Conservation (phyloP, 2,113 vertebrate genomes). For the Gopherus evgoodei region DNA sequence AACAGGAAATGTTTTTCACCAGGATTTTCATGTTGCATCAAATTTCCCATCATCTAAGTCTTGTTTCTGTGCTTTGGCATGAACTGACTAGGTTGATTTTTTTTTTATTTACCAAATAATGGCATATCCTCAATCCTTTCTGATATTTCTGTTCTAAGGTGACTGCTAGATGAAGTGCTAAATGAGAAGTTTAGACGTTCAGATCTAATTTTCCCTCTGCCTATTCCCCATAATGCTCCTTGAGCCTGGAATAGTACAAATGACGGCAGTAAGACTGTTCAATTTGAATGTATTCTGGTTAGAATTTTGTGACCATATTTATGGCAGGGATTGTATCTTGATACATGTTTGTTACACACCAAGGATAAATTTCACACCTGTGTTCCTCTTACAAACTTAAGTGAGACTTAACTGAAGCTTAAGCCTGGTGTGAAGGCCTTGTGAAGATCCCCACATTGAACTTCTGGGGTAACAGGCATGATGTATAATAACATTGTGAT, state of each 20-base stretch:
- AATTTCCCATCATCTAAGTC: neutral
- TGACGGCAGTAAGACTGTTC: neutral
- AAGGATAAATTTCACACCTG: neutral
- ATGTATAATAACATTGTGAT: neutral
- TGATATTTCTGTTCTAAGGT: neutral
- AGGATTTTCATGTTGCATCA: neutral
- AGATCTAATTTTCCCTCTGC: too few species aligned
- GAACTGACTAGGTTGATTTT: neutral
- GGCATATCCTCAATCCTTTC: neutral
- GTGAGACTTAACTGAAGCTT: neutral
- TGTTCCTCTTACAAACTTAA: neutral
- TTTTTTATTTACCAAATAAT: neutral
- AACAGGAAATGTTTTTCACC: neutral
- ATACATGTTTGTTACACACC: neutral
- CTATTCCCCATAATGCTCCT: neutral
- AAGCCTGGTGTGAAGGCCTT: neutral
- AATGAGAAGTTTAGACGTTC: neutral
- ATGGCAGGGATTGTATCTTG: neutral
- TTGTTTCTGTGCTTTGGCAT: neutral
- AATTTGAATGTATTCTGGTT: neutral
- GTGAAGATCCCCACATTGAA: neutral
- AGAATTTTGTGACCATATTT: neutral
- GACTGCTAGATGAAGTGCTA: neutral
- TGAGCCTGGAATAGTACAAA: neutral
- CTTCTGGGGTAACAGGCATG: neutral